Conservation (phyloP, 2,797 vertebrate species). For the Danio kyathit region DNA sequence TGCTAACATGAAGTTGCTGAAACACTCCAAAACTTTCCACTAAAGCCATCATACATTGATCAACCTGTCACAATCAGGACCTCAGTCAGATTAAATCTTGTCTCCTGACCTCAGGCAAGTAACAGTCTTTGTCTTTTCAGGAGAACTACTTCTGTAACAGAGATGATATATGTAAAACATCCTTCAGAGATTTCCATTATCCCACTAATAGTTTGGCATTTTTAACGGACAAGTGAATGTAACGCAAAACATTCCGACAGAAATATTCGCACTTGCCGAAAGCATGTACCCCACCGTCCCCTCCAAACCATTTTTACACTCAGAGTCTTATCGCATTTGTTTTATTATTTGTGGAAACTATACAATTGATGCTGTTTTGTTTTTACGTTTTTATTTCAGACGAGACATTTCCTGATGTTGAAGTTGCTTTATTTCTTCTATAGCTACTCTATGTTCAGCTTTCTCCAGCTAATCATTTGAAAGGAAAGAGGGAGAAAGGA, state of each 20-base stretch:
- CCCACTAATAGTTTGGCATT: neutral
- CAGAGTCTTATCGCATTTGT: slow-evolving; percentile 58
- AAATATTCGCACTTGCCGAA: slow-evolving; percentile 44
- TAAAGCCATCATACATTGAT: neutral
- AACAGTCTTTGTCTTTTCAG: slow-evolving; percentile 11
- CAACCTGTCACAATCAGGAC: neutral
- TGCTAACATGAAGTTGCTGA: neutral
- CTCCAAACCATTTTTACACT: slow-evolving; percentile 48
- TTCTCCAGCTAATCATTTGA: slow-evolving; percentile 65
- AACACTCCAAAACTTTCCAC: neutral
- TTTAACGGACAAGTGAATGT: slow-evolving; percentile 53
- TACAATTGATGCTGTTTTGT: slow-evolving; percentile 66
- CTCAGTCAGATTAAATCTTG: neutral
- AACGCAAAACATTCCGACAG: slow-evolving; percentile 70
- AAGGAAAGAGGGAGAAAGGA: slow-evolving; percentile 4
- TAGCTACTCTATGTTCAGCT: slow-evolving; percentile 73
- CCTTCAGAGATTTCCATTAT: neutral
- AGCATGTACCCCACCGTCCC: slow-evolving; percentile 47
- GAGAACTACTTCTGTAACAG: neutral
- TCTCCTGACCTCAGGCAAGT: neutral
- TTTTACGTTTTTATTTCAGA: slow-evolving; percentile 70
- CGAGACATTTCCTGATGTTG: slow-evolving; percentile 83
- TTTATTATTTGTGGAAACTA: slow-evolving; percentile 64
- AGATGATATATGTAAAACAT: neutral
- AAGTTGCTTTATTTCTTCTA: slow-evolving; percentile 73